These are phyloP conservation scores for Prionace glauca DNA, from an alignment of 2,797 vertebrate genomes.

Conservation along the genomic window DNA sequence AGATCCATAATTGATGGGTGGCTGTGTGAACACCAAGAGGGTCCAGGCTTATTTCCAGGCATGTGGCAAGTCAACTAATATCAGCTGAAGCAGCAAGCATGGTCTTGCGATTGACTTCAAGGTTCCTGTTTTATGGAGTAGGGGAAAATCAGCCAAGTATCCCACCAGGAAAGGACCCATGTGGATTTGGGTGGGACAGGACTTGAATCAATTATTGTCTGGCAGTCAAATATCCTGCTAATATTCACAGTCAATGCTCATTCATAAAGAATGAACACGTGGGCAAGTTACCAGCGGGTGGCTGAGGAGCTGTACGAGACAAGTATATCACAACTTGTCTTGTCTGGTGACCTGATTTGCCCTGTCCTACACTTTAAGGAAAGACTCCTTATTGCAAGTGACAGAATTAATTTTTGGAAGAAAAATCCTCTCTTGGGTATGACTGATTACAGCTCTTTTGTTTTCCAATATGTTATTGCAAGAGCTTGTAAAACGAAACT, in stretches of 20 bases:
- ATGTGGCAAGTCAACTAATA: background rate
- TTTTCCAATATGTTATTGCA: background rate
- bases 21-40: background rate
- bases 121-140: background rate
- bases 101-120: background rate
- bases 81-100: background rate
- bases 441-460: background rate
- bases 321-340: background rate
- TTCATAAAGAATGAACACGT: background rate
- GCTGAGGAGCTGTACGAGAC: background rate
- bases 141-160: background rate
- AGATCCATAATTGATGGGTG: background rate
- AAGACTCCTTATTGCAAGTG: background rate
- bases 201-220: background rate
- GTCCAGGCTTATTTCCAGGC: background rate
- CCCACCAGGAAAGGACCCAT: background rate
- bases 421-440: background rate
- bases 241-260: background rate
- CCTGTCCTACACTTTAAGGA: background rate
- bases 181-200: background rate
- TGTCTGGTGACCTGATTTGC: background rate
- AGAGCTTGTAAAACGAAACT: background rate
- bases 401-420: background rate
- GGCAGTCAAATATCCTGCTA: background rate
- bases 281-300: background rate